Evolutionary conservation across 2,797 vertebrate species (phyloP).

Genomic region (Helarctos malayanus): DNA sequence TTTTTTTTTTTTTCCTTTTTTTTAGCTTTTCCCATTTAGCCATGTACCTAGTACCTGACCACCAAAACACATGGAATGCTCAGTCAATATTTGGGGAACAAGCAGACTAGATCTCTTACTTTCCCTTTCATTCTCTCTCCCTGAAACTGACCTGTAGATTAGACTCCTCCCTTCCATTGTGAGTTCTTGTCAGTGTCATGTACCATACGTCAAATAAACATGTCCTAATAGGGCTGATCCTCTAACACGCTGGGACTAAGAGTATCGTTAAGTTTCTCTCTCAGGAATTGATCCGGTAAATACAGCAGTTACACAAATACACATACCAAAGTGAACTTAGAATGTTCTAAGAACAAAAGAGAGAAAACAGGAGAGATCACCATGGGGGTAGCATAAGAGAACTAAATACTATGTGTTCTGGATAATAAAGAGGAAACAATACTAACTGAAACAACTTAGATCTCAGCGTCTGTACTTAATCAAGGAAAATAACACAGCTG

Average conservation of each 20-base stretch:
- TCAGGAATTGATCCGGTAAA: constrained; percentile 3
- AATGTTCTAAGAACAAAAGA: constrained; percentile 9
- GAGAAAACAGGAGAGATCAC: neutral
- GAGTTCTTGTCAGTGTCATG: neutral
- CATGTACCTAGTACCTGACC: neutral
- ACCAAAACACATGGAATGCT: neutral
- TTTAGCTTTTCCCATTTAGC: neutral
- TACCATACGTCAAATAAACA: neutral
- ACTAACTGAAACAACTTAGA: neutral
- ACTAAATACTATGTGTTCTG: neutral
- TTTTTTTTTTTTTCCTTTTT: too few species aligned
- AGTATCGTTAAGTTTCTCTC: neutral
- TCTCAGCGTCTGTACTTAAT: neutral
- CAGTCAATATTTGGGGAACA: neutral
- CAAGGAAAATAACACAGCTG: neutral
- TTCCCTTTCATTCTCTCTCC: neutral
- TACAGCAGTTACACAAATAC: neutral
- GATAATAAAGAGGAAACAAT: constrained; percentile 2
- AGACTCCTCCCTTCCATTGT: neutral
- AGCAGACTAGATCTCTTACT: neutral
- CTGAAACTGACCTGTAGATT: constrained; percentile 1
- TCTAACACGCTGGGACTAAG: neutral
- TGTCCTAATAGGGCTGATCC: neutral
- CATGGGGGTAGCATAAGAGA: neutral
- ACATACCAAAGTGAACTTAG: neutral